phyloP scores from a whole-genome alignment of 2,113 vertebrate genomes.

The Thalassarche chlororhynchos region DNA sequence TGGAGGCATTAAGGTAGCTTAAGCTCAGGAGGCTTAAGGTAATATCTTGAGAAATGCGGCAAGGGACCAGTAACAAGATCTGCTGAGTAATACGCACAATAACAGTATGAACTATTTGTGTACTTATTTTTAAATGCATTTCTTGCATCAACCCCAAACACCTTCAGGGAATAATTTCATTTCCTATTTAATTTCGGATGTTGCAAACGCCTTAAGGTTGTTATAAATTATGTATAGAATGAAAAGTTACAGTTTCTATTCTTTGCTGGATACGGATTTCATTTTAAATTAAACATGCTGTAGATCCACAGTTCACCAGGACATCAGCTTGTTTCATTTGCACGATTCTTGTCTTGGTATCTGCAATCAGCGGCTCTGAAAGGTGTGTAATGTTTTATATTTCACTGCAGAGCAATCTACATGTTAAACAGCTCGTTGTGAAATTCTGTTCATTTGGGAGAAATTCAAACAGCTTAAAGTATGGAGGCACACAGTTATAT shows the following conservation, averaged over 20 bases:
- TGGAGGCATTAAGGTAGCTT: not conserved
- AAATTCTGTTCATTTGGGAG: not conserved
- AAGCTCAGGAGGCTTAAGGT: not conserved
- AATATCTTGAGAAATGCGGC: not conserved
- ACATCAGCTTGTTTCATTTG: not conserved
- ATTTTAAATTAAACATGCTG: not conserved
- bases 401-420: not conserved
- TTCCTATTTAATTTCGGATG: slow-evolving; percentile 57
- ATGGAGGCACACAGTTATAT: not conserved
- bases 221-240: slow-evolving; percentile 32
- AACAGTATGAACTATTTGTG: not conserved
- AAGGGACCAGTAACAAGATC: not conserved
- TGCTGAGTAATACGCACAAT: not conserved
- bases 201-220: not conserved
- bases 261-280: not conserved
- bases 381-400: slow-evolving; percentile 3
- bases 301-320: not conserved
- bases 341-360: not conserved
- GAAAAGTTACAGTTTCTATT: not conserved
- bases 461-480: not conserved
- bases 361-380: not conserved
- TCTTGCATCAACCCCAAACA: not conserved
- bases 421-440: not conserved
- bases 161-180: slow-evolving; percentile 37
- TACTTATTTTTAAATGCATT: not conserved